Base-by-base conservation (phyloP, 2,113 vertebrate species). In the Pterocles gutturalis region DNA sequence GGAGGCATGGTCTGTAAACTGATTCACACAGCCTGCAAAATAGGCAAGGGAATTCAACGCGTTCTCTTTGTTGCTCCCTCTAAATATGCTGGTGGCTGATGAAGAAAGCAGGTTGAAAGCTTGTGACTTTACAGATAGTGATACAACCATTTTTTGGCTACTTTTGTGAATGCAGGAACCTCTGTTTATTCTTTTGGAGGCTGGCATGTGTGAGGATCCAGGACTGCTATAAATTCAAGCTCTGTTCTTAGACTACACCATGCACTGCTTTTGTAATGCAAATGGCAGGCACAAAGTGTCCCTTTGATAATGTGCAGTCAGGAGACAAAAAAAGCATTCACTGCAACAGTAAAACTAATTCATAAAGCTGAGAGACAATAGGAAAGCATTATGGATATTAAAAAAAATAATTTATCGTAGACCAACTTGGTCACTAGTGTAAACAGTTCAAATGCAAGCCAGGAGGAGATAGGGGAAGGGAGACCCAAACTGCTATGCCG, bases 251-350 rank as follows among this genome's bases (percentile, higher is more conserved):
- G 51, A 67, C 97, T 97, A 95, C 97, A 88, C 82, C 58, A 95
- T 94, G 97, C 98, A 80, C 97, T 57, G 96, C 97, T 99, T 99
- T 99, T 99, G 98, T 98, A 94, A 99, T 99, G 98, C 98, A 99
- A 99, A 99, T 99, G 92, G 96, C 49, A 98, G 98, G 97, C 98
- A 98, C 98, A 99, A 98, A 99, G 98, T 98, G 98, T 97, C 97
- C 98, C 98, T 99, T 99, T 99, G 99, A 99, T 99, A 98, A 97
- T 98, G 98, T 98, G 98, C 98, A 98, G 97, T 98, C 97, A 98
- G 98, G 97, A 97, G 98, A 98, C 98, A 98, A 98, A 98, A 96
- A 97, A 97, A 97, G 96, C 98, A 98, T 98, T 99, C 98, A 98
- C 91, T 95, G 97, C 97, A 98, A 98, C 98, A 98, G 98, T 97